Percentiles rank a stretch among this genome's conserved stretches.
Conservation (phyloP, 1,140 invertebrate species). For the Nasonia giraulti region DNA sequence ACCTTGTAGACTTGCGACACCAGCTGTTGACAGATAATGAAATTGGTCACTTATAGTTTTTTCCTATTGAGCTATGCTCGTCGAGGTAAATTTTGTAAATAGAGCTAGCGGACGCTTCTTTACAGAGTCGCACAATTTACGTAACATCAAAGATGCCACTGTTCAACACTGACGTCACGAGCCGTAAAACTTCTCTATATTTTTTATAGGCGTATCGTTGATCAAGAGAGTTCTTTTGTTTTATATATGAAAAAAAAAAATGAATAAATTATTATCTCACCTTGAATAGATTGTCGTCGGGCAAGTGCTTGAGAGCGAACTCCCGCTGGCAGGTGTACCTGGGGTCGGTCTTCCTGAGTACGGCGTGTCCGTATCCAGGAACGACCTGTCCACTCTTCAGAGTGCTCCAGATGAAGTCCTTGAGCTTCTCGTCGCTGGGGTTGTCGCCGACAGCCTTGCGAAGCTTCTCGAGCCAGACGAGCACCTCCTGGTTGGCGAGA, state of each 20-base stretch:
- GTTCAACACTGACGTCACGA: background rate
- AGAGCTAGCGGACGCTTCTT: too few species aligned
- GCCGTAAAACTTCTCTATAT: background rate
- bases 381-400: constrained; percentile 96
- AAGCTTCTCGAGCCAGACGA: constrained; percentile 90
- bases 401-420: constrained; percentile 96
- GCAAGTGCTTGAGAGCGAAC: constrained; percentile 95
- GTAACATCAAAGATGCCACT: too few species aligned
- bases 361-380: constrained; percentile 97
- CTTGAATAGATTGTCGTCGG: constrained; percentile 94
- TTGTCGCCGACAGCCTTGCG: constrained; percentile 86
- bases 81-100: background rate
- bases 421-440: constrained; percentile 89
- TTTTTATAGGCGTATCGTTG: too few species aligned
- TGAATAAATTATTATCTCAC: constrained; percentile 63
- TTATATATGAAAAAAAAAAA: too few species aligned
- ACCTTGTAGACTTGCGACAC: constrained; percentile 96
- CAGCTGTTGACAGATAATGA: constrained; percentile 75
- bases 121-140: too few species aligned
- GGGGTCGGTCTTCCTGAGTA: constrained; percentile 96
- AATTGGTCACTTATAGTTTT: constrained; percentile 11
- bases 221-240: too few species aligned
- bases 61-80: background rate
- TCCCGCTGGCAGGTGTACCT: constrained; percentile 95
- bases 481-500: constrained; percentile 95